Conservation (phyloP, 1,140 invertebrate species). For the Drosophila simulans region DNA sequence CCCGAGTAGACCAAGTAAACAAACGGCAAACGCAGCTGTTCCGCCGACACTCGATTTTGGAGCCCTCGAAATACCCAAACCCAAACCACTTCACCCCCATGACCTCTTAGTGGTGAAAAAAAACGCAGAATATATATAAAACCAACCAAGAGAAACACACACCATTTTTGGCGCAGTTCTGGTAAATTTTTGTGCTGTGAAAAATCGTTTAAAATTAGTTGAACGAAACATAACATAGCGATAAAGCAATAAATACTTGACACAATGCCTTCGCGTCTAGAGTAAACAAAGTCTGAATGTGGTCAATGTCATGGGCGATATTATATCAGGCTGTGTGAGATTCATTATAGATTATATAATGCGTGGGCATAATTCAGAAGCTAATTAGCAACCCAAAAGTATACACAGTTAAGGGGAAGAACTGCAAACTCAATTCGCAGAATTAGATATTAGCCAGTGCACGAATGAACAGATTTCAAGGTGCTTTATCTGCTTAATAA, state of each 20-base stretch:
- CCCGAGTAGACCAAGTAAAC: slow-evolving; percentile 67
- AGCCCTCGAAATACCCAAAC: not conserved
- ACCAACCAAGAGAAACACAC: slow-evolving; percentile 17
- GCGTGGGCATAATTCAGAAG: no score
- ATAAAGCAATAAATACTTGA: slow-evolving; percentile 75
- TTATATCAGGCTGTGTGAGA: slow-evolving; percentile 1
- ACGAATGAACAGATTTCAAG: not conserved
- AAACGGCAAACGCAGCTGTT: slow-evolving; percentile 59
- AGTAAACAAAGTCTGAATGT: slow-evolving; percentile 55
- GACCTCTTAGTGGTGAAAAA: slow-evolving; percentile 23
- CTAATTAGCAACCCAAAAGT: not conserved
- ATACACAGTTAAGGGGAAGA: not conserved
- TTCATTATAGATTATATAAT: not conserved
- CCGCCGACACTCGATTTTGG: slow-evolving; percentile 25
- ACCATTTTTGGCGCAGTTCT: slow-evolving; percentile 35
- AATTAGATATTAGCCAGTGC: not conserved
- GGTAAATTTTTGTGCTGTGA: slow-evolving; percentile 54
- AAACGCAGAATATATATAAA: slow-evolving; percentile 17
- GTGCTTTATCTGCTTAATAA: not conserved
- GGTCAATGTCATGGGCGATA: not conserved
- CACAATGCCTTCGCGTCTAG: slow-evolving; percentile 19
- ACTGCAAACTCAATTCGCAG: not conserved
- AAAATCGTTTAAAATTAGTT: slow-evolving; percentile 75
- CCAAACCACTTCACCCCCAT: slow-evolving; percentile 23
- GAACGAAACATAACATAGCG: slow-evolving; percentile 64